These are phyloP conservation scores for Lycaon pictus DNA, from an alignment of 2,113 vertebrate genomes.

Conservation along the genomic window DNA sequence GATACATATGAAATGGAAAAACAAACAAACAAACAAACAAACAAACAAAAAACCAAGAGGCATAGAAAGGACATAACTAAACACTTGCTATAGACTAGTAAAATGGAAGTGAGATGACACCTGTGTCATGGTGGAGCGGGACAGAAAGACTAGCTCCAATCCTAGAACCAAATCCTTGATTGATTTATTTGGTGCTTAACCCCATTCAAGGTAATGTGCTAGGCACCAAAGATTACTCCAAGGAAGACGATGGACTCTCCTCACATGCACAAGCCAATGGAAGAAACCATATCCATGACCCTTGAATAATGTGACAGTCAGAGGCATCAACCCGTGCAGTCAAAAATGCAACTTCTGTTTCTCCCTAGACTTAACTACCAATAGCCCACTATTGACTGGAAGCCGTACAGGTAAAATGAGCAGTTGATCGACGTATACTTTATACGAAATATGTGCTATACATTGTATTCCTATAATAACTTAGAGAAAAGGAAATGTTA, in stretches of 20 bases:
- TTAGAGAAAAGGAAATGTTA: background rate
- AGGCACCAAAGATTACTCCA: background rate
- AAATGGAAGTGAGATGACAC: background rate
- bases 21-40: too few species aligned
- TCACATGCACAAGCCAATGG: background rate
- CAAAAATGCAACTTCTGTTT: background rate
- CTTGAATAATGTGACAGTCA: background rate
- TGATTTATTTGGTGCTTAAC: background rate
- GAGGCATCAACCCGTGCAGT: background rate
- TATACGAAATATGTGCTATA: background rate
- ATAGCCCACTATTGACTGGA: background rate
- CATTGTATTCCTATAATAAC: background rate
- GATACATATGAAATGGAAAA: background rate
- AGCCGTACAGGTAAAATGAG: background rate
- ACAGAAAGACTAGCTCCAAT: background rate
- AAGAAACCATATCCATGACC: background rate
- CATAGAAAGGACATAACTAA: background rate
- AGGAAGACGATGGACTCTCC: background rate
- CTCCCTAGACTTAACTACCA: background rate
- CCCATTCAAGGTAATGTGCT: background rate
- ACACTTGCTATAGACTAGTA: background rate
- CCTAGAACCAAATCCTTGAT: background rate
- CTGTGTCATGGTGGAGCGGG: fast-evolving
- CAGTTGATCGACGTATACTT: background rate
- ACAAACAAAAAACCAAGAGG: background rate